Conservation (phyloP, 2,113 vertebrate species). For the Hippocampus mohnikei region DNA sequence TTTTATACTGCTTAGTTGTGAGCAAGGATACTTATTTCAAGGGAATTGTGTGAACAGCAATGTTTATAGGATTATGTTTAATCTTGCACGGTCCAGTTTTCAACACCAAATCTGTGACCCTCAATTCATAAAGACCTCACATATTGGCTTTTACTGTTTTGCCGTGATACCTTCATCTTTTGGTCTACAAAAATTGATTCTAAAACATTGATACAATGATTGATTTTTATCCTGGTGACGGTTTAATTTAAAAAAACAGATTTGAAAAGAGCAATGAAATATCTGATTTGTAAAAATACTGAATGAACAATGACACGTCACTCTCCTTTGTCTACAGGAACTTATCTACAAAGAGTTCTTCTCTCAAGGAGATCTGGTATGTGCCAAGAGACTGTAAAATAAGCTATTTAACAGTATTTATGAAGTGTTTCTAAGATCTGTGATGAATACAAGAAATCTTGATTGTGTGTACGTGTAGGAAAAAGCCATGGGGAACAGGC, state of each 20-base stretch:
- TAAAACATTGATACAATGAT: not conserved
- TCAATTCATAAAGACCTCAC: not conserved
- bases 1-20: slow-evolving; percentile 18
- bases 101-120: slow-evolving; percentile 34
- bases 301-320: slow-evolving; percentile 1
- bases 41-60: slow-evolving; percentile 14
- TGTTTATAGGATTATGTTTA: slow-evolving; percentile 56
- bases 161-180: not conserved
- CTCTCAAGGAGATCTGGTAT: slow-evolving; percentile 97
- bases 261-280: too few relatives aligned
- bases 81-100: slow-evolving; percentile 53
- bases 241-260: not conserved
- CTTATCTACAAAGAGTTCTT: slow-evolving; percentile 99
- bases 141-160: not conserved
- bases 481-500: slow-evolving; percentile 97
- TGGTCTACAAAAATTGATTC: not conserved
- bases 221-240: not conserved
- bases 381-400: slow-evolving; percentile 47
- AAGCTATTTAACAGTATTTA: not conserved
- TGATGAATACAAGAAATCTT: slow-evolving; percentile 1
- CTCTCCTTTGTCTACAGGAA: slow-evolving; percentile 76
- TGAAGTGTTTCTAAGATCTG: slow-evolving; percentile 8
- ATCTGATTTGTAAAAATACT: not conserved
- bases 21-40: slow-evolving; percentile 11
- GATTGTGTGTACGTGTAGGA: slow-evolving; percentile 72